Percentiles rank a stretch among this genome's conserved stretches.
Evolutionary conservation across 1,140 invertebrate species (phyloP).

Genomic region (Diorhabda elongata): DNA sequence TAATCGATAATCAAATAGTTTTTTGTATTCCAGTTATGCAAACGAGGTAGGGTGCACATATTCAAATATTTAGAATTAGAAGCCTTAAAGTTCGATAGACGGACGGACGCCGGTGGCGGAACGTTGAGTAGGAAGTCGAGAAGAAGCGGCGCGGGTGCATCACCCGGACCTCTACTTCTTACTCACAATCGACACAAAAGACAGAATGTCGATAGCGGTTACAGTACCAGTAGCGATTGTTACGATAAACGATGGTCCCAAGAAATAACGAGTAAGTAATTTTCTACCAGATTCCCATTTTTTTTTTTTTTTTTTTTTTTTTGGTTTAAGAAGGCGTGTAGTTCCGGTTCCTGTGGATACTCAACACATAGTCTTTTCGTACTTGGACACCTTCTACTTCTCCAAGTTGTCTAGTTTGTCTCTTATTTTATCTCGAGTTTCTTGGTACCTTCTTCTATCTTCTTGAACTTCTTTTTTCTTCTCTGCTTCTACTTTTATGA

Average conservation of each 20-base stretch:
- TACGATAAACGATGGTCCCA: conserved; percentile 83
- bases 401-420: too few species aligned
- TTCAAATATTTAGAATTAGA: conserved; percentile 91
- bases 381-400: too few species aligned
- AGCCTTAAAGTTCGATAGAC: conserved; percentile 65
- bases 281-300: background rate
- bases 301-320: too few species aligned
- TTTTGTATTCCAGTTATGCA: conserved; percentile 68
- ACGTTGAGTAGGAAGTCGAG: conserved; percentile 43
- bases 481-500: too few species aligned
- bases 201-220: conserved; percentile 83
- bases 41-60: conserved; percentile 86
- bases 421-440: too few species aligned
- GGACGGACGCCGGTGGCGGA: conserved; percentile 44
- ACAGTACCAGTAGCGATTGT: conserved; percentile 77
- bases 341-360: too few species aligned
- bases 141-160: conserved; percentile 31
- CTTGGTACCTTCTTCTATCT: too few species aligned
- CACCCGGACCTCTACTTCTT: conserved; percentile 36
- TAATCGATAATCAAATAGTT: too few species aligned
- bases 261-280: conserved; percentile 56
- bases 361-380: too few species aligned
- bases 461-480: too few species aligned
- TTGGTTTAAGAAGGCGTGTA: too few species aligned
- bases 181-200: conserved; percentile 54